A percentile compares a stretch with the other conserved stretches of the same genome.
phyloP scores from a whole-genome alignment of 2,797 vertebrate species.

The Antennarius maculatus region DNA sequence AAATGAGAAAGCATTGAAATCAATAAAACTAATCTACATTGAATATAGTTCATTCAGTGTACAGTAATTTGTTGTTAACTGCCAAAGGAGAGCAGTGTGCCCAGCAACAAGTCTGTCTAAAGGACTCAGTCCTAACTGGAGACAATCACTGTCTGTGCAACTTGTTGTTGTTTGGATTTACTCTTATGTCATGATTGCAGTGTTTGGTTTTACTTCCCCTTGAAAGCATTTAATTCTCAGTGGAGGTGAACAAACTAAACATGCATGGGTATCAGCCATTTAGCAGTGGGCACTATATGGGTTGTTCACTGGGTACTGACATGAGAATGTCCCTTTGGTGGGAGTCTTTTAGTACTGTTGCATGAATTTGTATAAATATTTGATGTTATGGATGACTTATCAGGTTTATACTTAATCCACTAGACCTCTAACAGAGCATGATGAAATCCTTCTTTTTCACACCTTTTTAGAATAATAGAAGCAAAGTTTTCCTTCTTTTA shows the following conservation, averaged over 20 bases:
- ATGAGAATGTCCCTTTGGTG: constrained; percentile 28
- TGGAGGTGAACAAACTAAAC: constrained; percentile 49
- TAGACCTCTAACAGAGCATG: constrained; percentile 20
- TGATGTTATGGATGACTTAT: constrained; percentile 55
- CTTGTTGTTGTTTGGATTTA: constrained; percentile 51
- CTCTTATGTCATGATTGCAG: constrained; percentile 43
- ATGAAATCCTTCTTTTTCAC: neutral
- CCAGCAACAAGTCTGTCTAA: constrained; percentile 17
- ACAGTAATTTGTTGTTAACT: constrained; percentile 51
- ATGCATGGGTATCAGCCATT: constrained; percentile 9
- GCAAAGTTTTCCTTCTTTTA: neutral
- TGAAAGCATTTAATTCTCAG: constrained; percentile 36
- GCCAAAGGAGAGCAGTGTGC: constrained; percentile 23
- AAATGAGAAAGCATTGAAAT: constrained; percentile 25
- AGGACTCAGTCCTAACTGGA: constrained; percentile 19
- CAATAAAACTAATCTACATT: constrained; percentile 52
- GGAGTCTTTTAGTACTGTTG: constrained; percentile 36
- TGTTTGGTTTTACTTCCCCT: constrained; percentile 37
- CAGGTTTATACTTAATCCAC: constrained; percentile 42
- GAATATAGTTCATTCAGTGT: constrained; percentile 61
- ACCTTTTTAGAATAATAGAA: neutral
- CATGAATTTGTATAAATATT: constrained; percentile 54
- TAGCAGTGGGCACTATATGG: constrained; percentile 8
- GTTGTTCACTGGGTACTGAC: constrained; percentile 40
- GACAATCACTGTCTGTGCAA: constrained; percentile 34